phyloP scores from a whole-genome alignment of 2,113 vertebrate species.

The Eurypyga helias region DNA sequence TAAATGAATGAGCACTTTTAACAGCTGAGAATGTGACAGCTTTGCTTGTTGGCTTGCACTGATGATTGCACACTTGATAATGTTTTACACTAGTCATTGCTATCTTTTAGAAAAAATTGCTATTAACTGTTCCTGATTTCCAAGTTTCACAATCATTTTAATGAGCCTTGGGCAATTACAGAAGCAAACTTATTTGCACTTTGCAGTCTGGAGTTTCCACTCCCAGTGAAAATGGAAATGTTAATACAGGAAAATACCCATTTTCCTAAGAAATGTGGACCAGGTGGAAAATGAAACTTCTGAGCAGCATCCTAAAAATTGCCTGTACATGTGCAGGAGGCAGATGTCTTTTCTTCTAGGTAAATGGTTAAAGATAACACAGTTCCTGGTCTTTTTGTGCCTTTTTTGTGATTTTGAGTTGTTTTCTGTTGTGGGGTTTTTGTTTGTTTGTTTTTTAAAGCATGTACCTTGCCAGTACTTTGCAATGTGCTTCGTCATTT shows the following conservation, averaged over 20 bases:
- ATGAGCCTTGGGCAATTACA: not conserved
- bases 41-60: not conserved
- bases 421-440: not conserved
- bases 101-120: not conserved
- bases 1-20: not conserved
- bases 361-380: not conserved
- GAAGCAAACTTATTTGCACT: not conserved
- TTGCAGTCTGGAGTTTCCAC: not conserved
- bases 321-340: not conserved
- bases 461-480: not conserved
- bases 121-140: not conserved
- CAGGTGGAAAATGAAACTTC: not conserved
- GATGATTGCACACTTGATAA: not conserved
- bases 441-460: not conserved
- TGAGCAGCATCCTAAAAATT: not conserved
- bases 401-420: no score
- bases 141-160: not conserved
- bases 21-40: not conserved
- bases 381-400: fast-evolving
- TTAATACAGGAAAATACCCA: fast-evolving
- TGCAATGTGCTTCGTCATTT: not conserved
- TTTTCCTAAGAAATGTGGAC: not conserved
- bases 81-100: not conserved
- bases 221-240: not conserved
- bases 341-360: not conserved